These are phyloP conservation scores for Pelosia muscerda DNA, from an alignment of 2,888 invertebrate genomes.

Conservation along the genomic window DNA sequence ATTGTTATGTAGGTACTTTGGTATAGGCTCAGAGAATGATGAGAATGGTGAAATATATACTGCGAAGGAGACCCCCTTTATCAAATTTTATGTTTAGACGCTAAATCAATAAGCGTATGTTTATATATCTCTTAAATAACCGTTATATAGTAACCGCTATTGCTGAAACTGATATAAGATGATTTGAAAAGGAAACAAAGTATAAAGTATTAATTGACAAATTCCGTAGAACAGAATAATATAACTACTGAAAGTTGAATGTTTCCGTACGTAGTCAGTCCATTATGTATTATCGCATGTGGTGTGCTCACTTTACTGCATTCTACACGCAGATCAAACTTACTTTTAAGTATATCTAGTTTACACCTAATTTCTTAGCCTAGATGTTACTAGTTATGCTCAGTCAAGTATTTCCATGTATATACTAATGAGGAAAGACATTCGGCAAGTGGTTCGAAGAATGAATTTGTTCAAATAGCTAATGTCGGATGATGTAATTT, in stretches of 20 bases:
- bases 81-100: too few species aligned
- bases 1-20: too few species aligned
- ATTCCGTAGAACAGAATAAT: not conserved
- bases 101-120: too few species aligned
- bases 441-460: not conserved
- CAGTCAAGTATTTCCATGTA: slow-evolving; percentile 1
- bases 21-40: too few species aligned
- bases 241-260: not conserved
- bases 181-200: not conserved
- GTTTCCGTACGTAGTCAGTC: not conserved
- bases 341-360: not conserved
- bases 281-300: not conserved
- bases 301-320: not conserved
- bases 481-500: slow-evolving; percentile 6
- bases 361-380: not conserved
- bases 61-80: too few species aligned
- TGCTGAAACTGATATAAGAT: too few species aligned
- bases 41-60: too few species aligned
- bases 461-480: not conserved
- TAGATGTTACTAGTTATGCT: not conserved
- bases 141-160: too few species aligned
- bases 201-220: not conserved
- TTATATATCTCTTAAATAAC: too few species aligned
- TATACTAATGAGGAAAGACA: slow-evolving; percentile 1
- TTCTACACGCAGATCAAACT: not conserved